These are phyloP conservation scores for Helogale parvula DNA, from an alignment of 2,113 vertebrate genomes.

Conservation along the genomic window DNA sequence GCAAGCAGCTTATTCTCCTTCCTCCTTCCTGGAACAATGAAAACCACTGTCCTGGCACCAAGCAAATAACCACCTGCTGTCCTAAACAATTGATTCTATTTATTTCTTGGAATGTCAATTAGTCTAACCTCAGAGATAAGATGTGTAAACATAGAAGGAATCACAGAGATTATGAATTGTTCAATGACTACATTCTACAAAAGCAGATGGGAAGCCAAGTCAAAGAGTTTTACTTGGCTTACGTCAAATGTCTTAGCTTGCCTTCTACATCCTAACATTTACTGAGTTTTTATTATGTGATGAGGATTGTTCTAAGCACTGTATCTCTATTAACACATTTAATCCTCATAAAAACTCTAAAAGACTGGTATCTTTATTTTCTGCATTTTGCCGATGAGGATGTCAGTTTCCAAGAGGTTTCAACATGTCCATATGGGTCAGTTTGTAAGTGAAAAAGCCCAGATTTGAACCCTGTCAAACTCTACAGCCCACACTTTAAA, in stretches of 20 bases:
- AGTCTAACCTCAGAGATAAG: not conserved
- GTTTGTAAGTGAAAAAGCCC: not conserved
- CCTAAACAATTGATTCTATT: not conserved
- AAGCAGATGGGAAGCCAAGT: not conserved
- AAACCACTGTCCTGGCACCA: not conserved
- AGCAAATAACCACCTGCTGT: not conserved
- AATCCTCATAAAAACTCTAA: not conserved
- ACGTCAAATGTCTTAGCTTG: not conserved
- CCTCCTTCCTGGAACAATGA: constrained; percentile 43
- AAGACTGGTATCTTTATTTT: not conserved
- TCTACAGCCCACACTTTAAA: not conserved
- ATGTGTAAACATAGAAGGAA: not conserved
- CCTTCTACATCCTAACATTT: not conserved
- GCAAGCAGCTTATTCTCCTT: constrained; percentile 13
- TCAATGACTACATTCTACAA: not conserved
- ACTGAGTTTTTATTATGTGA: not conserved
- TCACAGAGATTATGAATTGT: not conserved
- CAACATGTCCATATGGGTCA: not conserved
- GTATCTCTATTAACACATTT: not conserved
- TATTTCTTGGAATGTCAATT: not conserved
- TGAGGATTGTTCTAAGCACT: not conserved
- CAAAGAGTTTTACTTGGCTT: not conserved
- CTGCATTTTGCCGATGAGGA: not conserved
- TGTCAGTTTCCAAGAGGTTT: not conserved
- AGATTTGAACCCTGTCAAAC: not conserved